Percentiles rank a stretch among this genome's conserved stretches.
These are phyloP conservation scores for Sesamia nonagrioides DNA, from an alignment of 1,140 invertebrate genomes.

Conservation along the genomic window DNA sequence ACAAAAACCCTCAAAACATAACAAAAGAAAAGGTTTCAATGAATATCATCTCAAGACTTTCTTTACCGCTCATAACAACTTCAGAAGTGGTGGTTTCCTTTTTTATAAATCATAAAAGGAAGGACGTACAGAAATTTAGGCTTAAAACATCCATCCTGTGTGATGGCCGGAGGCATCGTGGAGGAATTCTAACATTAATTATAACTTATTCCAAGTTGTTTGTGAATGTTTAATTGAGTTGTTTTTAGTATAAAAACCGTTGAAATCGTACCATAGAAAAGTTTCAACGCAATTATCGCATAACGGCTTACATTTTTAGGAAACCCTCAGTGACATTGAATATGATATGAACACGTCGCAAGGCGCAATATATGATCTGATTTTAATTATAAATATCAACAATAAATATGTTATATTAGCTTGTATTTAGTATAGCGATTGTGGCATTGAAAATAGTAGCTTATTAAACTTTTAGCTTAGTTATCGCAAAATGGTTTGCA, in stretches of 20 bases:
- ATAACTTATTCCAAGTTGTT: slow-evolving; percentile 51
- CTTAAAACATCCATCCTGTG: slow-evolving; percentile 46
- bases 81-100: slow-evolving; percentile 42
- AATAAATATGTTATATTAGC: slow-evolving; percentile 12
- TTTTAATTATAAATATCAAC: neutral
- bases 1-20: slow-evolving; percentile 37
- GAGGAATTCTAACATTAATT: slow-evolving; percentile 49
- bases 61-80: slow-evolving; percentile 43
- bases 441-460: too few species aligned
- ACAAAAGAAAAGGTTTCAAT: slow-evolving; percentile 50
- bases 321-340: neutral
- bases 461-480: neutral
- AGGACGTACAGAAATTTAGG: slow-evolving; percentile 43
- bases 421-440: too few species aligned
- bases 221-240: slow-evolving; percentile 25
- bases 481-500: too few species aligned
- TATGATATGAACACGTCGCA: neutral
- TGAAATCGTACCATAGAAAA: neutral
- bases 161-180: slow-evolving; percentile 40
- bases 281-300: neutral
- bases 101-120: slow-evolving; percentile 50
- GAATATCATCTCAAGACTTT: slow-evolving; percentile 49
- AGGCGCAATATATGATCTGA: neutral
- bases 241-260: neutral
- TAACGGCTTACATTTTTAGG: neutral